These are phyloP conservation scores for Spialia ferax DNA, from an alignment of 2,888 invertebrate genomes.

Conservation along the genomic window DNA sequence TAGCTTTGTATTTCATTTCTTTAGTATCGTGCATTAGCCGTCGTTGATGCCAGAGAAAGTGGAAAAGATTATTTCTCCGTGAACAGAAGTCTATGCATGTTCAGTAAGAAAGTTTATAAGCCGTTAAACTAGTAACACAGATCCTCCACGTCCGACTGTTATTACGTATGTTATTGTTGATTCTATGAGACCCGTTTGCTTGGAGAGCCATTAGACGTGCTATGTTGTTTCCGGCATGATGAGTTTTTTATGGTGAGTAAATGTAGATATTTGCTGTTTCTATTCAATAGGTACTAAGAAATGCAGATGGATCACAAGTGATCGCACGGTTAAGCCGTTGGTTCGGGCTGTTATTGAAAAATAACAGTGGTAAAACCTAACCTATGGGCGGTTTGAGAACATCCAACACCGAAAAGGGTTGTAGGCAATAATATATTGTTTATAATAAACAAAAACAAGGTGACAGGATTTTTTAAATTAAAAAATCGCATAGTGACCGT, in stretches of 20 bases:
- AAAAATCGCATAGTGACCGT: too few relatives aligned
- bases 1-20: constrained; percentile 12
- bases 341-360: too few relatives aligned
- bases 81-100: constrained; percentile 34
- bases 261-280: background rate
- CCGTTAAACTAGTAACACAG: constrained; percentile 38
- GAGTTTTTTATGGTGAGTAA: background rate
- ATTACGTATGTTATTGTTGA: constrained; percentile 4
- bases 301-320: too few relatives aligned
- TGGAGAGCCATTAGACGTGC: background rate
- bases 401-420: too few relatives aligned
- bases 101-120: constrained; percentile 36
- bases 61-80: constrained; percentile 31
- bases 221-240: background rate
- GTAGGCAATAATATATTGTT: too few relatives aligned
- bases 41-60: constrained; percentile 30
- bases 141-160: constrained; percentile 21
- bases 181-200: background rate
- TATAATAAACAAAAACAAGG: too few relatives aligned
- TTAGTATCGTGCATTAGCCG: constrained; percentile 17
- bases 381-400: too few relatives aligned
- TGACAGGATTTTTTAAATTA: too few relatives aligned
- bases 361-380: too few relatives aligned
- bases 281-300: too few relatives aligned
- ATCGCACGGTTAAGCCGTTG: too few relatives aligned